Conservation (phyloP, 2,113 vertebrate species). For the Genyomyrus donnyi region DNA sequence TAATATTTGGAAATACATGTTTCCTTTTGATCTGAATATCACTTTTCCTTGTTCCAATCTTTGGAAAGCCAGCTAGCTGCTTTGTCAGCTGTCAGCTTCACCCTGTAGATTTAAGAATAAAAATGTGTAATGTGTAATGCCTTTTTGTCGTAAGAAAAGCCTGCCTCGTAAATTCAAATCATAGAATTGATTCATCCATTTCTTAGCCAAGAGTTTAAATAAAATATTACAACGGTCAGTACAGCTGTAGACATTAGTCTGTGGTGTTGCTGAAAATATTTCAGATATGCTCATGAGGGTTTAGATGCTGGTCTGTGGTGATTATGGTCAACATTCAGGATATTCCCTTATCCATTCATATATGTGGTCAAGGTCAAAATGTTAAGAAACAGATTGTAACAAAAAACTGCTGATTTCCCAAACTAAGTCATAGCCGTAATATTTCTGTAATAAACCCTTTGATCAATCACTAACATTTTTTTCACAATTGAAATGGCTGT, state of each 20-base stretch:
- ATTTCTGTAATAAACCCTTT: neutral
- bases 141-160: neutral
- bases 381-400: neutral
- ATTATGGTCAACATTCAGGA: neutral
- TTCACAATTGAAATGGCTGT: neutral
- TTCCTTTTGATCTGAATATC: neutral
- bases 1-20: neutral
- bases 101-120: neutral
- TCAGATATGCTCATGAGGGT: neutral
- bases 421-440: neutral
- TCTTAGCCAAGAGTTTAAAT: neutral
- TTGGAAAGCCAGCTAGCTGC: neutral
- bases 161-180: neutral
- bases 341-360: neutral
- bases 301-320: neutral
- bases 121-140: neutral
- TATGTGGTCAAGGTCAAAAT: neutral
- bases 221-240: neutral
- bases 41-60: neutral
- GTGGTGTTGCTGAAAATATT: neutral
- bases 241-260: neutral
- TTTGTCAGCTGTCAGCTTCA: neutral
- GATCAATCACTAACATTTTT: neutral
- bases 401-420: neutral
- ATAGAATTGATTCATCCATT: neutral